Conservation (phyloP, 2,888 invertebrate species). For the Drosophila maculinotata region DNA sequence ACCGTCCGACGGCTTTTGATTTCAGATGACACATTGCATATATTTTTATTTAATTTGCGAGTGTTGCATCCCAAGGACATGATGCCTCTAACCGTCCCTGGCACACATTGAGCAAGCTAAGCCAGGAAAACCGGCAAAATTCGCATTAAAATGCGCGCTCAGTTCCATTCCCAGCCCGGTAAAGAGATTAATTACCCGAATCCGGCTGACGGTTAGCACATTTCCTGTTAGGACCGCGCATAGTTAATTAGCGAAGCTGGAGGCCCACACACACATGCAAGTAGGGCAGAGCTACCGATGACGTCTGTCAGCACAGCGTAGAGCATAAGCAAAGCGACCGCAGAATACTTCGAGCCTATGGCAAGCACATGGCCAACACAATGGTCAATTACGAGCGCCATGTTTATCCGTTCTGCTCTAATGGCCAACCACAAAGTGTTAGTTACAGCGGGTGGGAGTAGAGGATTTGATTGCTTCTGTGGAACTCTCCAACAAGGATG, state of each 20-base stretch:
- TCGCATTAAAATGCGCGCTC: constrained; percentile 57
- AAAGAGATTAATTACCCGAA: constrained; percentile 76
- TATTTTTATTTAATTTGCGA: constrained; percentile 52
- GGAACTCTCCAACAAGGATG: constrained; percentile 31
- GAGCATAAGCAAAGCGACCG: constrained; percentile 19
- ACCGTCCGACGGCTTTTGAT: constrained; percentile 28
- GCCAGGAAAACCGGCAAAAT: constrained; percentile 48
- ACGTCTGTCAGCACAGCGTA: constrained; percentile 47
- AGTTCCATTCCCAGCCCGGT: constrained; percentile 52
- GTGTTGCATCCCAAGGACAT: constrained; percentile 56
- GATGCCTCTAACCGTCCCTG: constrained; percentile 49
- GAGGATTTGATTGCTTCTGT: constrained; percentile 48
- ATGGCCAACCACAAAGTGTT: constrained; percentile 37
- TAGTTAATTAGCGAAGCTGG: constrained; percentile 65
- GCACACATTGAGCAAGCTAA: constrained; percentile 51
- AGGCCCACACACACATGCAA: background rate
- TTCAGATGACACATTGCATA: constrained; percentile 37
- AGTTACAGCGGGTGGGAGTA: background rate
- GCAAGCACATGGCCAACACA: constrained; percentile 37
- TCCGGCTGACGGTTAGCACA: constrained; percentile 77
- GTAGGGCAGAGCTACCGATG: constrained; percentile 25
- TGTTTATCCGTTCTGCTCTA: constrained; percentile 22
- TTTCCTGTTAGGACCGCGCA: constrained; percentile 60
- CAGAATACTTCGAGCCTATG: constrained; percentile 9
- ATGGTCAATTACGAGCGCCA: constrained; percentile 60